Percentiles rank a stretch among this genome's conserved stretches.
These are phyloP conservation scores for Argyresthia goedartella DNA, from an alignment of 2,888 invertebrate genomes.

Conservation along the genomic window DNA sequence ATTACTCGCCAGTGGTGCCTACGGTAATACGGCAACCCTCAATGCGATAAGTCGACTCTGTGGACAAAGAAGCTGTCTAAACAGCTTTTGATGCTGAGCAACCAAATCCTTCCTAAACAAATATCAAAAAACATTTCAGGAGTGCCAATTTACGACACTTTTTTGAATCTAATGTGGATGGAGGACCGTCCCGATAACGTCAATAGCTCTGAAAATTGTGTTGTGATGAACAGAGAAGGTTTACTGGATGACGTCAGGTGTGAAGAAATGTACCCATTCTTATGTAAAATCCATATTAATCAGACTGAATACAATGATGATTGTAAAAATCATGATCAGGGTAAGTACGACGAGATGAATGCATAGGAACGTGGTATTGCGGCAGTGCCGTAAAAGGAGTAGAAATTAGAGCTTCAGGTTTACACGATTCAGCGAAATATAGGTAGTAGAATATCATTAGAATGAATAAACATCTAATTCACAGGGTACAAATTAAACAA, in stretches of 20 bases:
- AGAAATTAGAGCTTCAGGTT: too few species aligned
- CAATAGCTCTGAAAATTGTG: constrained; percentile 29
- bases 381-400: too few species aligned
- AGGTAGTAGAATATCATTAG: too few species aligned
- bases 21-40: too few species aligned
- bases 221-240: constrained; percentile 37
- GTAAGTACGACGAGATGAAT: too few species aligned
- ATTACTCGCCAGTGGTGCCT: too few species aligned
- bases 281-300: constrained; percentile 32
- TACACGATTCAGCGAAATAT: too few species aligned
- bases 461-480: neutral
- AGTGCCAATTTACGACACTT: constrained; percentile 20
- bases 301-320: constrained; percentile 24
- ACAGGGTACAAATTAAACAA: constrained; percentile 23
- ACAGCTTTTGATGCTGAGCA: too few species aligned
- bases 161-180: constrained; percentile 31
- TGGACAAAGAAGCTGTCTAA: too few species aligned
- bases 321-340: constrained; percentile 12
- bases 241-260: constrained; percentile 32
- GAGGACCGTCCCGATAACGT: constrained; percentile 29
- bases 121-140: neutral
- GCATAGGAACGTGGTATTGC: too few species aligned
- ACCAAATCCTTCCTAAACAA: too few species aligned
- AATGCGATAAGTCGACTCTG: too few species aligned
- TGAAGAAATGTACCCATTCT: constrained; percentile 27